These are phyloP conservation scores for Musca vetustissima DNA, from an alignment of 1,140 invertebrate species.

Conservation along the genomic window DNA sequence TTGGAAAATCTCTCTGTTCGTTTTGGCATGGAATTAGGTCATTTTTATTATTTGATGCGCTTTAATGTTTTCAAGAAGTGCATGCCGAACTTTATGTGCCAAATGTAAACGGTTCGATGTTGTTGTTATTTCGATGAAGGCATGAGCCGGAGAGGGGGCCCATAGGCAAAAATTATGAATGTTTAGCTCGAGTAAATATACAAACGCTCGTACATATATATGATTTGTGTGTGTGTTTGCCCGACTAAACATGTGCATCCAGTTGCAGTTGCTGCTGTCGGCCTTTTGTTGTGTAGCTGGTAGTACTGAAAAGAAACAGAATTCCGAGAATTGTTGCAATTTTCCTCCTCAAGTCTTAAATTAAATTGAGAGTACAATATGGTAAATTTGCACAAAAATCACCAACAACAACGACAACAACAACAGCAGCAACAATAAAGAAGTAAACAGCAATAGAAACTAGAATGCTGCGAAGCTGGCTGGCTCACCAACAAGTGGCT, in stretches of 20 bases:
- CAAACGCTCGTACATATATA: no score
- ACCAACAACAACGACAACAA: neutral
- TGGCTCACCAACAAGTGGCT: neutral
- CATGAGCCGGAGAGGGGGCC: no score
- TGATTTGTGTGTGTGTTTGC: no score
- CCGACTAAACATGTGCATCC: no score
- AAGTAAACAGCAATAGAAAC: neutral
- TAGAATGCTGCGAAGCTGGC: neutral
- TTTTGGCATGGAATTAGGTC: constrained; percentile 1
- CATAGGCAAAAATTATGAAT: no score
- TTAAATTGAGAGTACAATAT: constrained; percentile 8
- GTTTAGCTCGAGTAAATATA: no score
- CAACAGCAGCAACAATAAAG: neutral
- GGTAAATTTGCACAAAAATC: constrained; percentile 8
- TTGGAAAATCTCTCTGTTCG: no score
- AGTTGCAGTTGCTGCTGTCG: neutral
- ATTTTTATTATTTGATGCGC: constrained; percentile 16
- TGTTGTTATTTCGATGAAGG: neutral
- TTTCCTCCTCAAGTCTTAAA: neutral
- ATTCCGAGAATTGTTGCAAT: neutral
- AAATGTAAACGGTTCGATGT: neutral
- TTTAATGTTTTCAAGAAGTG: constrained; percentile 10
- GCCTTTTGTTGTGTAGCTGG: constrained; percentile 3
- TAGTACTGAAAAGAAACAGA: neutral
- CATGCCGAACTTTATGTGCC: neutral